Conservation (phyloP, 2,113 vertebrate species). For the Oryzias javanicus region DNA sequence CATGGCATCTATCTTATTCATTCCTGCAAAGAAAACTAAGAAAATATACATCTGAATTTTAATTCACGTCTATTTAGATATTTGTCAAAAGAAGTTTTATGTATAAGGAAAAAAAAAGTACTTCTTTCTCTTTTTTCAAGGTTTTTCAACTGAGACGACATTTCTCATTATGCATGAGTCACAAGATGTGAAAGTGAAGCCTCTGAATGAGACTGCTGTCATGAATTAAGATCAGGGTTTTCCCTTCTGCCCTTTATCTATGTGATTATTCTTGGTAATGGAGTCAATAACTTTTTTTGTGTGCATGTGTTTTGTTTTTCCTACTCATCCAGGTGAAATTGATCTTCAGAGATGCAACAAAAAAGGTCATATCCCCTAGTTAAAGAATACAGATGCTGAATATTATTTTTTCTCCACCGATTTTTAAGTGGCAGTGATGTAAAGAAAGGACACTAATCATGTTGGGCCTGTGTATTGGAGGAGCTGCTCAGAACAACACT, state of each 20-base stretch:
- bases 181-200: conserved; percentile 14
- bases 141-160: conserved; percentile 9
- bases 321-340: too few relatives aligned
- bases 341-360: too few relatives aligned
- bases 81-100: neutral
- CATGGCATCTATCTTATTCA: too few relatives aligned
- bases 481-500: conserved; percentile 14
- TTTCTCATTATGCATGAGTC: conserved; percentile 8
- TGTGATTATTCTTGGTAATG: conserved; percentile 37
- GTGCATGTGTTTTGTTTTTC: conserved; percentile 25
- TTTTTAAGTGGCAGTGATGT: conserved; percentile 35
- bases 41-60: too few relatives aligned
- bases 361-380: neutral
- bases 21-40: too few relatives aligned
- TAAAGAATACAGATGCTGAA: neutral
- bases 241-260: conserved; percentile 13
- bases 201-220: conserved; percentile 15
- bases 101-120: neutral
- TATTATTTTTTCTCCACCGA: neutral
- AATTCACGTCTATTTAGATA: neutral
- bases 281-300: conserved; percentile 59
- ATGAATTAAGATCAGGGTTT: conserved; percentile 27
- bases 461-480: conserved; percentile 4
- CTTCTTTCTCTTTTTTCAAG: conserved; percentile 9
- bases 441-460: conserved; percentile 35